Evolutionary conservation across 2,113 vertebrate species (phyloP), one percentile per base, ranked within the genome.

Genomic region (Colius striatus): DNA sequence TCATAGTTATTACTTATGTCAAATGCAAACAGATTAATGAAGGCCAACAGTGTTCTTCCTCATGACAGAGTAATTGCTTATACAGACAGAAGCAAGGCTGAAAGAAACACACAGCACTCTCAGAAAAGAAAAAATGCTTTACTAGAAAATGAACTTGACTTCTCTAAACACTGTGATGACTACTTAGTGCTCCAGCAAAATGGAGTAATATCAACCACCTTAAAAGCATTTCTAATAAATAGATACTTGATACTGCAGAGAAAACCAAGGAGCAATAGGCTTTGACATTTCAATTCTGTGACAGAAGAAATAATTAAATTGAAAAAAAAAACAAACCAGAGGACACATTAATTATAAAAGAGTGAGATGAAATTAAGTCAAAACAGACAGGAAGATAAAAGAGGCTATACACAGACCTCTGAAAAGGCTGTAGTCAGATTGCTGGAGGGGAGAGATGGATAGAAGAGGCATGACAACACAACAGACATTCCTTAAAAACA

Each of bases 221-320:
- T 48, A 34, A 74, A 89, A 84, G 54, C 67, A 90, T 78, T 84
- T 77, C 50, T 93, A 70, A 47, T 60, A 88, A 95, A 95, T 25
- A 60, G 2, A 5, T 58, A 75, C 38, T 78, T 80, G 71, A n/a
- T 25, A 85, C 16, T n/a, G 25, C 41, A 36, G 0, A 26, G 71
- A 53, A 78, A 87, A 36, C 8, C 75, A 41, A 34, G 0, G 16
- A 65, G 77, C 50, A 48, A 34, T 14, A 43, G 22, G 63, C 38
- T 89, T 73, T 45, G 68, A 89, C 87, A 90, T 80, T 50, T 92
- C 90, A 25, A 9, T 32, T 89, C 74, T 58, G 65, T 57, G 61
- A 72, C 63, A 67, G 38, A 38, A 78, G 47, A 78, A 75, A 16
- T 36, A 94, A 74, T 50, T 77, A 53, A 68, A 72, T 5, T 63